These are phyloP conservation scores for Hyaena hyaena DNA, from an alignment of 2,113 vertebrate species.

Conservation along the genomic window DNA sequence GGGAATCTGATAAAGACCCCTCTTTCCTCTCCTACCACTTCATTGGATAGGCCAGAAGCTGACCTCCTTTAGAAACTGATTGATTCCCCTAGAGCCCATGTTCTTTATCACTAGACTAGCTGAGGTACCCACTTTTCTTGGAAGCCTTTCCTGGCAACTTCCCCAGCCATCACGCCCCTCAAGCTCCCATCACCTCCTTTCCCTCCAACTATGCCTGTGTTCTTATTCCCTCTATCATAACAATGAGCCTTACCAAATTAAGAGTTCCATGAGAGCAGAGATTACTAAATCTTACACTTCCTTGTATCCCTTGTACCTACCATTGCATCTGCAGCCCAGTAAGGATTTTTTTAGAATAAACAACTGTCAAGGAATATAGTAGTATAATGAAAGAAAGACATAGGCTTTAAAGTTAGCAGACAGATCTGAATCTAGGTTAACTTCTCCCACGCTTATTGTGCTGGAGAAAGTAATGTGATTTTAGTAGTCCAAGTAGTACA, in stretches of 20 bases:
- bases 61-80: neutral
- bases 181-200: neutral
- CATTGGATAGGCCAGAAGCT: neutral
- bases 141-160: neutral
- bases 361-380: neutral
- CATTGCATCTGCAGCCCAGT: neutral
- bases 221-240: neutral
- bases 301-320: neutral
- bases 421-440: slow-evolving; percentile 39
- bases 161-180: neutral
- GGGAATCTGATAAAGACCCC: neutral
- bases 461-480: slow-evolving; percentile 7
- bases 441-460: neutral
- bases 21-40: neutral
- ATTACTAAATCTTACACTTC: neutral
- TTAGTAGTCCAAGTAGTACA: neutral
- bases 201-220: neutral
- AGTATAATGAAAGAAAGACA: slow-evolving; percentile 11
- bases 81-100: neutral
- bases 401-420: slow-evolving; percentile 26
- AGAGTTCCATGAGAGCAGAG: neutral
- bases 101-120: neutral
- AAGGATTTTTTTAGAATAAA: slow-evolving; percentile 31
- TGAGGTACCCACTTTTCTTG: neutral
- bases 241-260: neutral